A percentile compares a stretch with the other conserved stretches of the same genome.
Evolutionary conservation across 2,113 vertebrate species (phyloP).

Genomic region (Campylorhamphus procurvoides): DNA sequence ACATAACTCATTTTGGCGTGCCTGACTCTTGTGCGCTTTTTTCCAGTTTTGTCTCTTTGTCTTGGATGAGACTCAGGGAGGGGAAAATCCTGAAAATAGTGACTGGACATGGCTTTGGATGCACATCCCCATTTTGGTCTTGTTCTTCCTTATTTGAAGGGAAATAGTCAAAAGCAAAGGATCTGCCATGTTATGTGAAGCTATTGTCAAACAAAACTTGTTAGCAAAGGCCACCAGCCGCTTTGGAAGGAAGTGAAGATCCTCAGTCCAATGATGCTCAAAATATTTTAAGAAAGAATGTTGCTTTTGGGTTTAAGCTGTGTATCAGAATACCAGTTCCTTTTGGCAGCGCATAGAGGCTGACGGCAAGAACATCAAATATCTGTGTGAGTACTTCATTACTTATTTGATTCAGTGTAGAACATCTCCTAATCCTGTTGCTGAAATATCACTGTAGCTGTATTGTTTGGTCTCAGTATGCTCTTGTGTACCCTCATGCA

Average conservation of each 20-base stretch:
- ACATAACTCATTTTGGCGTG: not conserved
- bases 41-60: not conserved
- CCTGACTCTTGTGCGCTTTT: not conserved
- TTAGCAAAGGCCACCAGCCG: not conserved
- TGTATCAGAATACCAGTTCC: not conserved
- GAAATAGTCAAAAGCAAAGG: not conserved
- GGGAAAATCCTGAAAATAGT: not conserved
- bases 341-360: not conserved
- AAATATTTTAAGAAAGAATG: not conserved
- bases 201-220: not conserved
- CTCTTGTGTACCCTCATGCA: not conserved
- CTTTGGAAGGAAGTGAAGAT: not conserved
- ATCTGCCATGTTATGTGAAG: not conserved
- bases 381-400: not conserved
- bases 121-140: not conserved
- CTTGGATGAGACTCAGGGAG: not conserved
- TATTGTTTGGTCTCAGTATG: conserved; percentile 30
- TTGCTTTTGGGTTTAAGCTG: not conserved
- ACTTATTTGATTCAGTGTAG: not conserved
- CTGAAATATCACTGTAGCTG: not conserved
- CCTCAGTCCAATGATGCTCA: not conserved
- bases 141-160: not conserved
- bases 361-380: not conserved
- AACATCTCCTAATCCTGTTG: not conserved
- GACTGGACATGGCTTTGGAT: not conserved